phyloP scores from a whole-genome alignment of 2,888 invertebrate species.

The Xestia c-nigrum region DNA sequence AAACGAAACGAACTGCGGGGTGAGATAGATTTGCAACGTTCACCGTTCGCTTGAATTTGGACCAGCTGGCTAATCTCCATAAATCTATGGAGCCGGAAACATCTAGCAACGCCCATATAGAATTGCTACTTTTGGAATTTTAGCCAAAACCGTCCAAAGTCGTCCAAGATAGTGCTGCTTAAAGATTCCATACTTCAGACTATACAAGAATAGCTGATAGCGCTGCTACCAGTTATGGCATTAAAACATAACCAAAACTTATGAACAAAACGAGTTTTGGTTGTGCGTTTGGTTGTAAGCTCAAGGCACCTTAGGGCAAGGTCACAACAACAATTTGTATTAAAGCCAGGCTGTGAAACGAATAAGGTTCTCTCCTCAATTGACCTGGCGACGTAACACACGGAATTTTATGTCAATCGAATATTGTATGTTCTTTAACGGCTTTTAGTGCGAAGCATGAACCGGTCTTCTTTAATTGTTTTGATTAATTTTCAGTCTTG shows the following conservation, averaged over 20 bases:
- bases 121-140: neutral
- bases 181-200: neutral
- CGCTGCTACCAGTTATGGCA: neutral
- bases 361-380: constrained; percentile 8
- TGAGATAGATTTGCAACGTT: neutral
- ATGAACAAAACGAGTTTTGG: neutral
- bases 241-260: neutral
- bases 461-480: neutral
- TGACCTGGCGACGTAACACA: neutral
- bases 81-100: neutral
- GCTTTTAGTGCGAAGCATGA: neutral
- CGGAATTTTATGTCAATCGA: neutral
- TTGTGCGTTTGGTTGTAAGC: constrained; percentile 1
- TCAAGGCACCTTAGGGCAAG: constrained; percentile 16
- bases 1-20: neutral
- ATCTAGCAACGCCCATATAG: neutral
- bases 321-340: neutral
- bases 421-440: neutral
- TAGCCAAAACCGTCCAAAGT: neutral
- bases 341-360: neutral
- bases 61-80: neutral
- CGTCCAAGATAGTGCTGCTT: neutral
- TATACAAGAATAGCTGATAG: neutral
- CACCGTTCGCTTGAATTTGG: neutral
- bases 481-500: neutral